A percentile compares a stretch with the other conserved stretches of the same genome.
These are phyloP conservation scores for Brachycybe producta DNA, from an alignment of 2,888 invertebrate genomes.

Conservation along the genomic window DNA sequence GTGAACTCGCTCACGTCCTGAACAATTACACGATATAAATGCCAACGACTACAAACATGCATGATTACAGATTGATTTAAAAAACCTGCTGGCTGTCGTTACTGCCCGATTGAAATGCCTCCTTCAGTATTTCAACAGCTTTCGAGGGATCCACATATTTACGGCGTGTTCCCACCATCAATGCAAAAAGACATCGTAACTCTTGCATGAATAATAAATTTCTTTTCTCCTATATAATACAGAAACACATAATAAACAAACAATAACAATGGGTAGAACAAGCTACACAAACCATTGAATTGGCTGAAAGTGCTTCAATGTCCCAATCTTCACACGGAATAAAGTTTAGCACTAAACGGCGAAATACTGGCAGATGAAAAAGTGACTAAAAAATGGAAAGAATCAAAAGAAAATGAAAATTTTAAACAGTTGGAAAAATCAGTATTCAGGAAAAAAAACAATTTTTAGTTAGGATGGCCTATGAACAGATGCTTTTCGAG, in stretches of 20 bases:
- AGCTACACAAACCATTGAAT: slow-evolving; percentile 18
- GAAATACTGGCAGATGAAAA: slow-evolving; percentile 36
- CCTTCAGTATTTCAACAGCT: slow-evolving; percentile 37
- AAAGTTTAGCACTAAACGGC: slow-evolving; percentile 33
- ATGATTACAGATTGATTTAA: slow-evolving; percentile 16
- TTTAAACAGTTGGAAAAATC: not conserved
- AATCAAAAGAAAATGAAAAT: not conserved
- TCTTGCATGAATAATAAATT: slow-evolving; percentile 35
- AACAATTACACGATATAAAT: slow-evolving; percentile 6
- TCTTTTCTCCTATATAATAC: slow-evolving; percentile 27
- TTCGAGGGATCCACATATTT: slow-evolving; percentile 38
- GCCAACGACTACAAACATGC: not conserved
- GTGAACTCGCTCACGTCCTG: slow-evolving; percentile 39
- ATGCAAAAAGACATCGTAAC: slow-evolving; percentile 35
- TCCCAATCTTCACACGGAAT: slow-evolving; percentile 24
- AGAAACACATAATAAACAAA: slow-evolving; percentile 7
- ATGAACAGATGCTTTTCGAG: no score
- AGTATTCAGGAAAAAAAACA: not conserved
- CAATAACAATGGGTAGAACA: not conserved
- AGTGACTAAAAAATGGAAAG: slow-evolving; percentile 31
- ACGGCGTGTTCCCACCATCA: slow-evolving; percentile 34
- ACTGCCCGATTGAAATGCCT: slow-evolving; percentile 31
- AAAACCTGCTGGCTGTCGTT: slow-evolving; percentile 33
- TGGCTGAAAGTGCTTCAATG: slow-evolving; percentile 10
- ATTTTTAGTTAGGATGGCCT: no score